These are phyloP conservation scores for Nesospiza acunhae DNA, from an alignment of 2,113 vertebrate species.

Conservation along the genomic window DNA sequence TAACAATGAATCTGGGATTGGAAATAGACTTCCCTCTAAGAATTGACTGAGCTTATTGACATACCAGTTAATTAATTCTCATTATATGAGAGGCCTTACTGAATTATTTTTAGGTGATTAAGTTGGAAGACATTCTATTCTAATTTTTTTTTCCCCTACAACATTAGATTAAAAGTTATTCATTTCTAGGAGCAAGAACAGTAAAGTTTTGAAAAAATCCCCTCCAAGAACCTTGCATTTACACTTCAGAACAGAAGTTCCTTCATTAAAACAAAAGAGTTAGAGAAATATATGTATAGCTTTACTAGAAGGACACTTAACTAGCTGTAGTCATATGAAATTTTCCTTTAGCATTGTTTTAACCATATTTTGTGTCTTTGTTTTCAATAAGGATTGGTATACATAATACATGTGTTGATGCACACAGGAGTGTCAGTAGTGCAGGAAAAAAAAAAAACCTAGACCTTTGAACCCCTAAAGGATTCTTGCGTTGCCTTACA, in stretches of 20 bases:
- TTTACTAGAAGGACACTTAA: neutral
- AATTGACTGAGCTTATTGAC: neutral
- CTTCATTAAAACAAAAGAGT: neutral
- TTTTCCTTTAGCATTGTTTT: neutral
- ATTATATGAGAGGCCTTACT: neutral
- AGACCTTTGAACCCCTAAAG: neutral
- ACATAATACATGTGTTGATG: neutral
- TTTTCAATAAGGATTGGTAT: neutral
- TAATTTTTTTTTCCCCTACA: neutral
- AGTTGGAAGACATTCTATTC: neutral
- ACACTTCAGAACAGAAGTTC: neutral
- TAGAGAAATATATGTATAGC: neutral
- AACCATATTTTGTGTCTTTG: neutral
- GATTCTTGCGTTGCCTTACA: neutral
- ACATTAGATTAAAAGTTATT: neutral
- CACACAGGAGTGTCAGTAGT: neutral
- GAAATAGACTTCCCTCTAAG: neutral
- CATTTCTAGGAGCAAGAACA: neutral
- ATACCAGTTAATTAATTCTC: neutral
- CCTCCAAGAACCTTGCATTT: neutral
- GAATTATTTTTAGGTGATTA: neutral
- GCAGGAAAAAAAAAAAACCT: neutral
- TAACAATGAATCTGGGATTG: neutral
- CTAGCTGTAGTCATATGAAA: neutral
- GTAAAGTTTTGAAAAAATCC: neutral